Evolutionary conservation across 2,113 vertebrate species (phyloP), one percentile per base, ranked within the genome.

Genomic region (Malurus elegans): DNA sequence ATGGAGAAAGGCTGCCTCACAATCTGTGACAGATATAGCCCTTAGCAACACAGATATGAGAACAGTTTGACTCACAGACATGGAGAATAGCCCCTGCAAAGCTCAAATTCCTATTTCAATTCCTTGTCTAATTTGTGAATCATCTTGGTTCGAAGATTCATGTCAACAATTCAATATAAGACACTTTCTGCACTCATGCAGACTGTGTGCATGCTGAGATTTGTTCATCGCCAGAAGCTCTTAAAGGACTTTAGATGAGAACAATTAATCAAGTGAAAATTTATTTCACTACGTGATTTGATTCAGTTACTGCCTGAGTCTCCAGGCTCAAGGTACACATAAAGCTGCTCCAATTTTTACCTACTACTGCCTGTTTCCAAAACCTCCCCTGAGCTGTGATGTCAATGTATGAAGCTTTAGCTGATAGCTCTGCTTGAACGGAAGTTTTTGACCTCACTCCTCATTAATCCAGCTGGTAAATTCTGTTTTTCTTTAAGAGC

Each of bases 181-280:
- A 12, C 67, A 32, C 24, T 64, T 87, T 88, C 67, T 88, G 54
- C 62, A 50, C 18, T 75, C 38, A 34, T 1, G 3, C 36, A 87
- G 38, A 57, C n/a, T 36, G 8, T 47, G 36, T 26, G 42, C 48
- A 25, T 87, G 78, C 75, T 92, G 84, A 91, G 86, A 82, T 90
- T 85, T 95, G 40, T 53, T 95, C 80, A 42, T 75, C 0, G 58
- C 54, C 71, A 76, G 50, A 69, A 87, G 61, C 32, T 45, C 7
- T 75, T 79, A 75, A 79, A 91, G 78, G 62, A 40, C 32, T 50
- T 47, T 36, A 47, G 57, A 85, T 56, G 20, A 93, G 61, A 95
- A 53, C 18, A 91, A 92, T 87, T 95, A 91, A 84, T 84, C 69
- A 95, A 72, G 28, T 34, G n/a, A 95, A 92, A 76, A 79, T 73